These are phyloP conservation scores for Drosophila hydei DNA, from an alignment of 1,140 invertebrate species.

Conservation along the genomic window DNA sequence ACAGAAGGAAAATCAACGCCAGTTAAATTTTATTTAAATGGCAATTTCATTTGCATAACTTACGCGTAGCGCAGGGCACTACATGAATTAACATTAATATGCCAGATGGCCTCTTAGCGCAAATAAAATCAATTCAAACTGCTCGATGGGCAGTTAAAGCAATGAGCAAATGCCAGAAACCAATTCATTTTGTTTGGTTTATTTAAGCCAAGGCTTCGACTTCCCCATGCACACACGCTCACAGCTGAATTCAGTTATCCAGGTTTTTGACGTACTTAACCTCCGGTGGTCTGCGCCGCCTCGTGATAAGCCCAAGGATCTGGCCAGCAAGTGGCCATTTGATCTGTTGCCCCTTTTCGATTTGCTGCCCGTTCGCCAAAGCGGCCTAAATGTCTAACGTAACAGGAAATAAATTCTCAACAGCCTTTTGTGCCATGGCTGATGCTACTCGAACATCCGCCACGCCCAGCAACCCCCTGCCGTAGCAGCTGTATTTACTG, in stretches of 20 bases:
- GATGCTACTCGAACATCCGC: constrained; percentile 14
- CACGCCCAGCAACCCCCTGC: constrained; percentile 36
- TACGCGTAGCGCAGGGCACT: constrained; percentile 28
- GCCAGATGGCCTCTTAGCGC: constrained; percentile 59
- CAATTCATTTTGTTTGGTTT: constrained; percentile 34
- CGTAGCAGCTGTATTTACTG: constrained; percentile 14
- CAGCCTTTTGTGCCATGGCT: constrained; percentile 47
- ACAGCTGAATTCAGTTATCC: constrained; percentile 33
- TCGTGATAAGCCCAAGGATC: constrained; percentile 49
- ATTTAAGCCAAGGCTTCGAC: background rate
- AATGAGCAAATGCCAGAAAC: constrained; percentile 40
- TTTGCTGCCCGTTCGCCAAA: constrained; percentile 44
- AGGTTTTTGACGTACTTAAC: constrained; percentile 45
- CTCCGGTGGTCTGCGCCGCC: constrained; percentile 26
- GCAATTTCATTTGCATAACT: constrained; percentile 67
- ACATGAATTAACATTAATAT: constrained; percentile 54
- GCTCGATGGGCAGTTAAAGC: constrained; percentile 38
- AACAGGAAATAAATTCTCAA: constrained; percentile 77
- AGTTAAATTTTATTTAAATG: constrained; percentile 57
- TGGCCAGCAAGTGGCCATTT: constrained; percentile 49
- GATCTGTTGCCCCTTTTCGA: constrained; percentile 55
- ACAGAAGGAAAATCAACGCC: constrained; percentile 38
- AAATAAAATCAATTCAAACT: constrained; percentile 66
- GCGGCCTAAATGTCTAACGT: constrained; percentile 65
- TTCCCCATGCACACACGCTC: constrained; percentile 18